phyloP scores from a whole-genome alignment of 2,797 vertebrate species.

The Hyperoplus lanceolatus region DNA sequence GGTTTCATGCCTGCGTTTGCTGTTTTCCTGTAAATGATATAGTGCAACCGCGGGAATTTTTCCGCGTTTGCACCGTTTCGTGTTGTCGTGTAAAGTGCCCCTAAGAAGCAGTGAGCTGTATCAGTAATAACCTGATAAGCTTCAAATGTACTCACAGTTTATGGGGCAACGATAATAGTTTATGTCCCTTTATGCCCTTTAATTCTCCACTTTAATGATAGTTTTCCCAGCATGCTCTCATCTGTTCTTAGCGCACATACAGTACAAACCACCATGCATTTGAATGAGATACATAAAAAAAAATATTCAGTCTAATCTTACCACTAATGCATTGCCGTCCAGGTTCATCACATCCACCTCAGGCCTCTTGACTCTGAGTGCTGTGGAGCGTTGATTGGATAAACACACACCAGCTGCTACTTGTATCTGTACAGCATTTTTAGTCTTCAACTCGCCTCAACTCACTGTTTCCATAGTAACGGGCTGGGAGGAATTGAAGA shows the following conservation, averaged over 20 bases:
- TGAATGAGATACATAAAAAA: background rate
- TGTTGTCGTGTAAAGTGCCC: too few relatives aligned
- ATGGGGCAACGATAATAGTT: background rate
- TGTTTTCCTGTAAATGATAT: too few relatives aligned
- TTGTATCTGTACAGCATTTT: constrained; percentile 93
- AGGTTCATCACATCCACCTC: constrained; percentile 1
- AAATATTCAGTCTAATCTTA: constrained; percentile 55
- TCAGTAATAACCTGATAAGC: background rate
- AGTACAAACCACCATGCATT: background rate
- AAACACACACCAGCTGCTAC: constrained; percentile 77
- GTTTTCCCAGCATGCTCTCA: background rate
- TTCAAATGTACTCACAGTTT: background rate
- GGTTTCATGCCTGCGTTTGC: too few relatives aligned
- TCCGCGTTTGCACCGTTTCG: too few relatives aligned
- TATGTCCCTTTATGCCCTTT: background rate
- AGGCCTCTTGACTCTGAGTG: background rate
- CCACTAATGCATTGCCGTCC: constrained; percentile 38
- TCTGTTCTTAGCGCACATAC: background rate
- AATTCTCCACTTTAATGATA: background rate
- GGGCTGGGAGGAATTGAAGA: constrained; percentile 94
- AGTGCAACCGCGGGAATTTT: too few relatives aligned
- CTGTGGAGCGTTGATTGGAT: constrained; percentile 35
- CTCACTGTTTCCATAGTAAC: constrained; percentile 91
- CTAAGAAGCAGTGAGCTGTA: background rate
- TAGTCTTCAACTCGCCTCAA: constrained; percentile 94